phyloP scores from a whole-genome alignment of 2,113 vertebrate genomes.

The Entelurus aequoreus region DNA sequence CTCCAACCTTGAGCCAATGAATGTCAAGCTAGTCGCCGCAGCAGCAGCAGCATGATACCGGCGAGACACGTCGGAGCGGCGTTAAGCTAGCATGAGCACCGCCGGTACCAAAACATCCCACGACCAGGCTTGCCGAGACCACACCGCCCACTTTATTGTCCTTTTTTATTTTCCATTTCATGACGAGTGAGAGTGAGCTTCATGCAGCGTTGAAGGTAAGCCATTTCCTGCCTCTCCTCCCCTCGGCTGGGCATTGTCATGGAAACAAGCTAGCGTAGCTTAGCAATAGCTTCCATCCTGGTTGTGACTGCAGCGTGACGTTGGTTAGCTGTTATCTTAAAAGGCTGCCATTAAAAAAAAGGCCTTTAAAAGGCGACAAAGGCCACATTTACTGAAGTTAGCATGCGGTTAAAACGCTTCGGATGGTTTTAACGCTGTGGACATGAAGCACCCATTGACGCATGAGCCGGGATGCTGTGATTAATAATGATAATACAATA shows the following conservation, averaged over 20 bases:
- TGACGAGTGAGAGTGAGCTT: slow-evolving; percentile 49
- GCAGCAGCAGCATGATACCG: neutral
- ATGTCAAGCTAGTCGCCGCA: neutral
- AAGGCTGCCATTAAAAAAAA: neutral
- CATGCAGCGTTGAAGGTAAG: slow-evolving; percentile 47
- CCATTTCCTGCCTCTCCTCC: neutral
- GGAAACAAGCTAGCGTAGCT: slow-evolving; percentile 1
- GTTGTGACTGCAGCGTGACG: neutral
- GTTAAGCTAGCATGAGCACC: neutral
- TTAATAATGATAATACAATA: too few species aligned
- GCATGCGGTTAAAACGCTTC: neutral
- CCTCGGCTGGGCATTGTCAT: slow-evolving; percentile 14
- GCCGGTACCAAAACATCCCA: neutral
- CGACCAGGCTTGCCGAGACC: neutral
- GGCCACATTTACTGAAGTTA: neutral
- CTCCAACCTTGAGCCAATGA: slow-evolving; percentile 1
- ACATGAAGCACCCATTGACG: too few species aligned
- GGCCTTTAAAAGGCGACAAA: too few species aligned
- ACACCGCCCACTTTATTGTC: too few species aligned
- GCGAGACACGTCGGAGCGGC: neutral
- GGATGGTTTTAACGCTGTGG: neutral
- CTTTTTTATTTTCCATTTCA: slow-evolving; percentile 1
- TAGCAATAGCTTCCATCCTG: neutral
- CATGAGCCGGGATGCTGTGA: too few species aligned
- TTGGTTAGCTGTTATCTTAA: neutral